These are phyloP conservation scores for Glyphotaelius pellucidus DNA, from an alignment of 2,888 invertebrate genomes.

Conservation along the genomic window DNA sequence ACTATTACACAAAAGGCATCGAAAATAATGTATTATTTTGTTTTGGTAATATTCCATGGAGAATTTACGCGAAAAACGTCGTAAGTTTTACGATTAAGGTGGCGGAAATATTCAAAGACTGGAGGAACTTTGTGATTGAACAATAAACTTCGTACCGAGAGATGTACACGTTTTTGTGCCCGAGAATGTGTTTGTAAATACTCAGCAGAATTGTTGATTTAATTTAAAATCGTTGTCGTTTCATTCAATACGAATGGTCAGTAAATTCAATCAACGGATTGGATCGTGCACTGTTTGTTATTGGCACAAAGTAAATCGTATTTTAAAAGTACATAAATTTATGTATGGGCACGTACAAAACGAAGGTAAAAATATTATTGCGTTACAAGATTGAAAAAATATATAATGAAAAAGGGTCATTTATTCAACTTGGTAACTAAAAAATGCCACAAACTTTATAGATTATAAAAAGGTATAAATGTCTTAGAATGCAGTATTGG, in stretches of 20 bases:
- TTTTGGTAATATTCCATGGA: conserved; percentile 39
- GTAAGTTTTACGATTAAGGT: conserved; percentile 31
- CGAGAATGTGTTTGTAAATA: neutral
- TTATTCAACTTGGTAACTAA: no score
- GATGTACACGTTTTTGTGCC: neutral
- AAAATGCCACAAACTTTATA: no score
- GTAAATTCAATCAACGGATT: neutral
- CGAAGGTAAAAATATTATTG: no score
- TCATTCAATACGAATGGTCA: neutral
- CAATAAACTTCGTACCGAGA: neutral
- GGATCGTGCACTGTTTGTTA: neutral
- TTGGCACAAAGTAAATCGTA: no score
- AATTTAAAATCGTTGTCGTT: neutral
- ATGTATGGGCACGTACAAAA: no score
- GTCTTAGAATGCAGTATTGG: no score
- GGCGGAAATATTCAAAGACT: conserved; percentile 32
- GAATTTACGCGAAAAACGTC: conserved; percentile 24
- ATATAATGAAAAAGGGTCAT: no score
- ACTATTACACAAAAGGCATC: conserved; percentile 5
- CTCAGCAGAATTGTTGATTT: neutral
- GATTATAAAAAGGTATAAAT: no score
- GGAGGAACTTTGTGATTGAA: conserved; percentile 26
- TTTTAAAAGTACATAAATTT: no score
- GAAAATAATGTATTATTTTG: conserved; percentile 34
- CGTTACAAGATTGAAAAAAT: no score